Evolutionary conservation across 2,797 vertebrate species (phyloP), one percentile per base, ranked within the genome.

Genomic region (Philypnodon macrostomus): DNA sequence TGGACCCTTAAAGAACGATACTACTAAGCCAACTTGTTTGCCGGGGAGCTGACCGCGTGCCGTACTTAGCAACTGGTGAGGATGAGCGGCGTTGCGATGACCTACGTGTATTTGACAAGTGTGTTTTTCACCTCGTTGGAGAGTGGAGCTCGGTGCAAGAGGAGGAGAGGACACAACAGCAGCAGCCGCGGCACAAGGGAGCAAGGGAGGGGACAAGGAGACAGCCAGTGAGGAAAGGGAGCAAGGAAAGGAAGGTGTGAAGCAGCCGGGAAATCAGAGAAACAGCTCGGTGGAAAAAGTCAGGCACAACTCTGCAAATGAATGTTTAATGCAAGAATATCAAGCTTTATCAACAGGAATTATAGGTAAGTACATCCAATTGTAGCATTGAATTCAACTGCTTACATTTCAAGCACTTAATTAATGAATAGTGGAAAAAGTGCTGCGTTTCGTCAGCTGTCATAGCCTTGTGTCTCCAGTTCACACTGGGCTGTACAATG

Each of bases 61-160:
- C 41, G 59, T 61, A 69, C 83, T 79, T 74, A 81, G 83, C 80
- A 85, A 80, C 80, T 78, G 82, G 35, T 29, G 72, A 86, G 84
- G 75, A 83, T 77, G 81, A 74, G 68, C 51, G 68, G 69, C 18
- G 35, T 56, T 57, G 78, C 58, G 73, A 81, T 73, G 78, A 81
- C 76, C 80, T 35, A 72, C 79, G 79, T 80, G 75, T 77, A 80
- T 83, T 83, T 87, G 79, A 77, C 70, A 77, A 84, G 77, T 56
- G 81, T 80, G 80, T 76, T 84, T 85, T 85, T 85, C 83, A 85
- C 79, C 79, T 87, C 79, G 75, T 75, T 83, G 80, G 81, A 85
- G 85, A n/a, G n/a, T n/a, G n/a, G n/a, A n/a, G n/a, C n/a, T n/a
- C n/a, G n/a, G n/a, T n/a, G n/a, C n/a, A n/a, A n/a, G n/a, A 82